Evolutionary conservation across 2,888 invertebrate species (phyloP).

Genomic region (Disparrhopalites patrizii): DNA sequence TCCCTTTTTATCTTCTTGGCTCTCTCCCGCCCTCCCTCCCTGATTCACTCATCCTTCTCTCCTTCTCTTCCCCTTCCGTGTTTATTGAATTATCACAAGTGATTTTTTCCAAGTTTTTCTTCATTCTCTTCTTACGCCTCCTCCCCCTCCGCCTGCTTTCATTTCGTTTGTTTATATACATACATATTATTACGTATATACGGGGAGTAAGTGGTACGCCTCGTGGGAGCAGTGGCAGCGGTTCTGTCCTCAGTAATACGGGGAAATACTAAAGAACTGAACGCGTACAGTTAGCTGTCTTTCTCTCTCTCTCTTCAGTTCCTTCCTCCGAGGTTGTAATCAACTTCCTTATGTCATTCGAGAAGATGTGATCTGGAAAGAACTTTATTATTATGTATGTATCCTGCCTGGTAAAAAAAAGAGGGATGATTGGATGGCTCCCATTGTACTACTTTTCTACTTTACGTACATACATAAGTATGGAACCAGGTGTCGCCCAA

Average conservation of each 20-base stretch:
- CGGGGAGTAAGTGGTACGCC: too few relatives aligned
- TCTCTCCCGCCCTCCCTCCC: neutral
- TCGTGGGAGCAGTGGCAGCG: too few relatives aligned
- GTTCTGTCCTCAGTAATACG: too few relatives aligned
- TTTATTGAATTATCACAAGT: constrained; percentile 27
- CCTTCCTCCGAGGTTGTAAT: constrained; percentile 23
- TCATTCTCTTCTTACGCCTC: constrained; percentile 10
- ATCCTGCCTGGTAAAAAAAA: neutral
- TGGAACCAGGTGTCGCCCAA: neutral
- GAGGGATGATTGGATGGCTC: neutral
- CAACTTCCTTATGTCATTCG: constrained; percentile 22
- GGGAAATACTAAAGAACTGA: too few relatives aligned
- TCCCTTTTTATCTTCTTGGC: neutral
- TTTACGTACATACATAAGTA: neutral
- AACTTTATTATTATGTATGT: constrained; percentile 28
- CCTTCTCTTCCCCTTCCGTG: constrained; percentile 4
- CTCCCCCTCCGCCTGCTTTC: neutral
- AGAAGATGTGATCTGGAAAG: constrained; percentile 18
- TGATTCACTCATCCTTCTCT: neutral
- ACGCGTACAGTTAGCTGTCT: neutral
- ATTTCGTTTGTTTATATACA: too few relatives aligned
- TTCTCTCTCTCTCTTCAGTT: neutral
- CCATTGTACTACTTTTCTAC: neutral
- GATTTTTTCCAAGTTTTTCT: constrained; percentile 11
- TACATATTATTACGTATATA: too few relatives aligned